These are phyloP conservation scores for Drosophila lacicola DNA, from an alignment of 2,888 invertebrate genomes.

Conservation along the genomic window DNA sequence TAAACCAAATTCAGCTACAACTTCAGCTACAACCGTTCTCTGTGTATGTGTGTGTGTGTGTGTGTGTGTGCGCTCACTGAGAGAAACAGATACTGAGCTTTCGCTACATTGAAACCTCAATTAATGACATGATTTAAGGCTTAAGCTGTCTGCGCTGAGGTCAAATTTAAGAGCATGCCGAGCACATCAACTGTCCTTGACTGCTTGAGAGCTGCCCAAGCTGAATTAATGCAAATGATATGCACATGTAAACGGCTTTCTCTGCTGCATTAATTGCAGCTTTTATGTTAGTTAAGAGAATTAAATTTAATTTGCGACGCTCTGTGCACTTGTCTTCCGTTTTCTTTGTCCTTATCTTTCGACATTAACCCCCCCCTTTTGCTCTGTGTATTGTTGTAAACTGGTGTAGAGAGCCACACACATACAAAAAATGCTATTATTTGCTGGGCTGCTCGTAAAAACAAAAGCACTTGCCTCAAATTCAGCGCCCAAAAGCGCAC, in stretches of 20 bases:
- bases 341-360: slow-evolving; percentile 9
- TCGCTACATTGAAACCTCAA: slow-evolving; percentile 15
- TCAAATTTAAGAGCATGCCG: not conserved
- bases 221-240: not conserved
- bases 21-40: slow-evolving; percentile 20
- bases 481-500: slow-evolving; percentile 42
- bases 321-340: slow-evolving; percentile 4
- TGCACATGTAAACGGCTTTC: slow-evolving; percentile 3
- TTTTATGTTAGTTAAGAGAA: not conserved
- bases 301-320: not conserved
- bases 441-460: slow-evolving; percentile 61
- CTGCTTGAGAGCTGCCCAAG: not conserved
- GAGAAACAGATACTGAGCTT: slow-evolving; percentile 15
- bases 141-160: slow-evolving; percentile 6
- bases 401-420: slow-evolving; percentile 28
- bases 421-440: slow-evolving; percentile 59
- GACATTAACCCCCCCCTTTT: slow-evolving; percentile 14
- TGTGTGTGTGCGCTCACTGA: slow-evolving; percentile 30
- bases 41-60: not conserved
- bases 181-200: slow-evolving; percentile 6
- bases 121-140: slow-evolving; percentile 8
- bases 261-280: not conserved
- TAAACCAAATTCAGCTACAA: slow-evolving; percentile 32
- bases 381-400: slow-evolving; percentile 42
- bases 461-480: slow-evolving; percentile 55